Conservation (phyloP, 2,797 vertebrate species). For the Ciconia nigra region DNA sequence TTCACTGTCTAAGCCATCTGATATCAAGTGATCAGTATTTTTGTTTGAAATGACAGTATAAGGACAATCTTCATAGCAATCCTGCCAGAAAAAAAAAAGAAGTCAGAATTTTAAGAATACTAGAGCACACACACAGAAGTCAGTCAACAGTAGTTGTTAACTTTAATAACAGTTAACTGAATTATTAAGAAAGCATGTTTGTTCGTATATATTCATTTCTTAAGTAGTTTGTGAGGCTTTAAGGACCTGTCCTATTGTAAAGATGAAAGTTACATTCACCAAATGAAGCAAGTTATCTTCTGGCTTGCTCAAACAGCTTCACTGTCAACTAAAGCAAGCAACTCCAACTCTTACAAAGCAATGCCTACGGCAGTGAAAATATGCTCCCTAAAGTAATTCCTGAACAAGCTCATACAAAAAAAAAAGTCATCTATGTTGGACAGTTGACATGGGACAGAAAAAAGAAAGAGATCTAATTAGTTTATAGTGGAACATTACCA, state of each 20-base stretch:
- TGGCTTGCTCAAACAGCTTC: not conserved
- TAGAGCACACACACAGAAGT: not conserved
- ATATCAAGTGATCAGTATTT: constrained; percentile 76
- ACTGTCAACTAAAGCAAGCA: not conserved
- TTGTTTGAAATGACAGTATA: constrained; percentile 71
- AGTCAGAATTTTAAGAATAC: not conserved
- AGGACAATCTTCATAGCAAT: constrained; percentile 79
- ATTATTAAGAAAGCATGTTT: not conserved
- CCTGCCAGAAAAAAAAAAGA: constrained; percentile 67
- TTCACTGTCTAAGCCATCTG: constrained; percentile 78
- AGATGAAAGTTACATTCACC: not conserved
- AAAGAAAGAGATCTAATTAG: not conserved
- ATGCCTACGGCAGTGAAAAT: not conserved
- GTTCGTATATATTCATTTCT: not conserved
- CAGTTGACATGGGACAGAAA: not conserved
- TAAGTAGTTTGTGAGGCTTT: not conserved
- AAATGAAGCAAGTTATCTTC: not conserved
- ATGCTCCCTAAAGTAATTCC: not conserved
- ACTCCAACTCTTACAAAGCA: not conserved
- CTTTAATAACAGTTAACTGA: not conserved
- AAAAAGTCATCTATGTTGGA: not conserved
- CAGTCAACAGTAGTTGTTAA: not conserved
- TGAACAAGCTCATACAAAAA: not conserved
- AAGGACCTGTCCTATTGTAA: not conserved
- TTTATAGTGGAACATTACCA: not conserved